A percentile compares a stretch with the other conserved stretches of the same genome.
Conservation (phyloP, 92 coral and sea anemone genomes). For the Pocillopora grandis region DNA sequence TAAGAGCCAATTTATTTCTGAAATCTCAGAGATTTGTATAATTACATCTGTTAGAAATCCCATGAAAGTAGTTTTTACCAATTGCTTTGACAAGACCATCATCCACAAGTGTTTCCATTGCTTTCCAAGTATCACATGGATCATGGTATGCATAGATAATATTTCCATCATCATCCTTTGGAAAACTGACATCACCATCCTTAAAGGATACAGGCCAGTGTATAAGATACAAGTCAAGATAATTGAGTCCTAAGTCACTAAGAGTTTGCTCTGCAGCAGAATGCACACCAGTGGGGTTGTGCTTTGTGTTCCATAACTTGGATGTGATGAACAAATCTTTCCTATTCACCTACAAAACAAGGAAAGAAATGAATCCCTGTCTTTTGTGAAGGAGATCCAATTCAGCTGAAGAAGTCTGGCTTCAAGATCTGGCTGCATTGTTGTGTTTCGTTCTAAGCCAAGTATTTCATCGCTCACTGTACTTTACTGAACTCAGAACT, state of each 20-base stretch:
- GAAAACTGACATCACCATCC: slow-evolving; percentile 74
- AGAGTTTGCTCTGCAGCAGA: slow-evolving; percentile 63
- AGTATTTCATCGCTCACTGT: too few species aligned
- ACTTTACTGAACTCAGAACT: too few species aligned
- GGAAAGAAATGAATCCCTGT: too few species aligned
- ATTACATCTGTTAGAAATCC: neutral
- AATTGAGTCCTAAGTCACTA: slow-evolving; percentile 73
- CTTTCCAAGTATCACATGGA: slow-evolving; percentile 91
- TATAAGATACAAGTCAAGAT: slow-evolving; percentile 87
- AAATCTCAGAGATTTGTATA: too few species aligned
- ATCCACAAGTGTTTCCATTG: slow-evolving; percentile 91
- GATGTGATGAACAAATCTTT: slow-evolving; percentile 89
- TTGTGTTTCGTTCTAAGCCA: too few species aligned
- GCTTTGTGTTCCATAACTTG: slow-evolving; percentile 94
- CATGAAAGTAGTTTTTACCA: slow-evolving; percentile 49
- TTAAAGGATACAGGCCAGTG: slow-evolving; percentile 89
- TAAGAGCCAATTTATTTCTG: too few species aligned
- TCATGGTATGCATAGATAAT: slow-evolving; percentile 69
- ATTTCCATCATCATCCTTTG: slow-evolving; percentile 73
- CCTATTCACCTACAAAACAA: slow-evolving; percentile 60
- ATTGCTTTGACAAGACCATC: slow-evolving; percentile 87
- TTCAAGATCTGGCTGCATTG: too few species aligned
- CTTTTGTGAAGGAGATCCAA: too few species aligned
- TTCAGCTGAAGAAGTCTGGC: too few species aligned
- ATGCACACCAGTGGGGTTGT: slow-evolving; percentile 79